A percentile compares a stretch with the other conserved stretches of the same genome.
phyloP scores from a whole-genome alignment of 30 jellyfish, hydroid and myxozoan species.

The Chrysaora quinquecirrha region DNA sequence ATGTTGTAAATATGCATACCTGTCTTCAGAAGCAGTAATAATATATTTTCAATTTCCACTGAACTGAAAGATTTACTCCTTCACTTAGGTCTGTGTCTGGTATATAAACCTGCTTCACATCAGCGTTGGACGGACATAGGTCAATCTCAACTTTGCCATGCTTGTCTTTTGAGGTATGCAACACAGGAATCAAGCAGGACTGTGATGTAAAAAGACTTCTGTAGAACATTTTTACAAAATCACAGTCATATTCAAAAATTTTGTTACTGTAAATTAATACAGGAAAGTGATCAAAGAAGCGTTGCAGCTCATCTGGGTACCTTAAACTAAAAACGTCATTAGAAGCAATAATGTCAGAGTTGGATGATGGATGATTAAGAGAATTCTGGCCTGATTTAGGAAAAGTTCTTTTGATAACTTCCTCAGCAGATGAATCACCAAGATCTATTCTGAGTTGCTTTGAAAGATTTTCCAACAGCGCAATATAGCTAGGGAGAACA shows the following conservation, averaged over 20 bases:
- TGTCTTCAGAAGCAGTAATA: conserved; percentile 18
- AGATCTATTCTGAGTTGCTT: not conserved
- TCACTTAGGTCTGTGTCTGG: not conserved
- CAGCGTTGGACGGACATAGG: conserved; percentile 20
- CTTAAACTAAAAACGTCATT: not conserved
- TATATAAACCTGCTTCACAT: conserved; percentile 19
- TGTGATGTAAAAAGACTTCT: not conserved
- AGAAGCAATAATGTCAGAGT: not conserved
- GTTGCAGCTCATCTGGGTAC: not conserved
- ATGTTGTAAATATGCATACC: conserved; percentile 48
- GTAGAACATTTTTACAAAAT: conserved; percentile 21
- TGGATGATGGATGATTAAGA: not conserved
- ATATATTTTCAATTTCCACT: not conserved
- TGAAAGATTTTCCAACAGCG: not conserved
- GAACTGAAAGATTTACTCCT: not conserved
- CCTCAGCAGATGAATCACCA: not conserved
- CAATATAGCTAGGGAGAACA: conserved; percentile 62
- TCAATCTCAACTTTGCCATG: not conserved
- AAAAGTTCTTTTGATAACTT: not conserved
- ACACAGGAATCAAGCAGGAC: conserved; percentile 11
- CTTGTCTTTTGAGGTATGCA: not conserved
- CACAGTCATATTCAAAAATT: conserved; percentile 32
- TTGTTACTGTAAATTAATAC: not conserved
- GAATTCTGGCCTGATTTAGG: not conserved
- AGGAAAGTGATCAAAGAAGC: conserved; percentile 26